Evolutionary conservation across 2,797 vertebrate species (phyloP), one percentile per base, ranked within the genome.

Genomic region (Galagoides demidoff): DNA sequence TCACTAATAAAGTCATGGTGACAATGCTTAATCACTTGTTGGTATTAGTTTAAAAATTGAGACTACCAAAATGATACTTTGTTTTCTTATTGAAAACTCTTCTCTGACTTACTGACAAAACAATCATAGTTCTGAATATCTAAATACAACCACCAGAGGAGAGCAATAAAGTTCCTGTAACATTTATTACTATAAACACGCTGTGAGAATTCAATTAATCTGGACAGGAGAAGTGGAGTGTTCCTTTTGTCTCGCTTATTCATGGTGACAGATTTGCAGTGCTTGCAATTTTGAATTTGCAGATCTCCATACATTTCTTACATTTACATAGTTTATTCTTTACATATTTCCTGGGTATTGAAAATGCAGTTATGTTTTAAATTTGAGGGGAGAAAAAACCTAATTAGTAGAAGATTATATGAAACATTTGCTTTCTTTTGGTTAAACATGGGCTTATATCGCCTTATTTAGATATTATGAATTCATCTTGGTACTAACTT

Each of bases 181-280:
- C 57, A 3, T 95, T 96, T 96, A 83, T 96, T 97, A 96, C 94
- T 0, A 0, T 85, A 63, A 85, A 5, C 73, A 70, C 70, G 63
- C 23, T 39, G 64, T 57, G 25, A 57, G 25, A 71, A 70, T 77
- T 94, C 70, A 77, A 12, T 83, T 87, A 59, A 93, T 92, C 95
- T 97, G 94, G 83, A 95, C 23, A 25, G 87, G 83, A 96, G 94
- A 96, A 78, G 95, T 96, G 87, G 79, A 90, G 52, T 89, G 89
- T 96, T 97, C 97, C 96, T 97, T 96, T 95, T 96, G 90, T 92
- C 93, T 97, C 97, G 93, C 92, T 98, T 95, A 97, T 95, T 97
- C 97, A 95, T 96, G 97, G 96, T 98, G 98, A 97, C 98, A 98
- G 97, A 95, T 97, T 74, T 97, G 95, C 97, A 95, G 66, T 61